phyloP scores from a whole-genome alignment of 37 sponge, comb jelly and placozoan genomes.

The Ephydatia muelleri region DNA sequence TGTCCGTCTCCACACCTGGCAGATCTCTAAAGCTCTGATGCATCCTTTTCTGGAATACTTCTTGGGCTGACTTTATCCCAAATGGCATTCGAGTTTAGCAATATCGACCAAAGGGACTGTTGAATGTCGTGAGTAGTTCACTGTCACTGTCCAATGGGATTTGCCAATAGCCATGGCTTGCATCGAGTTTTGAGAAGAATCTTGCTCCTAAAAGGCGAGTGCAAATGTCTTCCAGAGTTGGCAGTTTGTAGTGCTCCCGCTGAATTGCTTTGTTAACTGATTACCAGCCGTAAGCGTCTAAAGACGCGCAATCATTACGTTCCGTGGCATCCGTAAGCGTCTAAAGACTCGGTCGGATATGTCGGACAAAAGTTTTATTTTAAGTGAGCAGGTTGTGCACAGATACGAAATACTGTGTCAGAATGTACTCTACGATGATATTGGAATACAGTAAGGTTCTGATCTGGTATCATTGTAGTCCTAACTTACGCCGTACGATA shows the following conservation, averaged over 20 bases:
- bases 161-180: slow-evolving; percentile 59
- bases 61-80: slow-evolving; percentile 64
- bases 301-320: no score
- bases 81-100: slow-evolving; percentile 71
- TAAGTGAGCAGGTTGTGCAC: no score
- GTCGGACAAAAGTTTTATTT: no score
- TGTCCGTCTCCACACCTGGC: slow-evolving; percentile 40
- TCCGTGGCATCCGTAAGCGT: no score
- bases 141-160: slow-evolving; percentile 44
- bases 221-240: slow-evolving; percentile 62
- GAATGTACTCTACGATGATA: no score
- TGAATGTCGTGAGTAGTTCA: slow-evolving; percentile 58
- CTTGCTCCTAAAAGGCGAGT: slow-evolving; percentile 46
- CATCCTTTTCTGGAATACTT: slow-evolving; percentile 55
- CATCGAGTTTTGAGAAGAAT: slow-evolving; percentile 65
- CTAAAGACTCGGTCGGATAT: no score
- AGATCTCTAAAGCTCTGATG: slow-evolving; percentile 46
- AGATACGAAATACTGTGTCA: no score
- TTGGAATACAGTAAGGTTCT: no score
- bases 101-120: slow-evolving; percentile 56
- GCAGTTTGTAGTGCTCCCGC: slow-evolving; percentile 64
- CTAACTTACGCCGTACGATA: no score
- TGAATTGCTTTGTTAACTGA: slow-evolving; percentile 52
- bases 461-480: no score
- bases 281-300: no score